Evolutionary conservation across 2,888 invertebrate species (phyloP), one percentile per base, ranked within the genome.

Genomic region (Automeris io): DNA sequence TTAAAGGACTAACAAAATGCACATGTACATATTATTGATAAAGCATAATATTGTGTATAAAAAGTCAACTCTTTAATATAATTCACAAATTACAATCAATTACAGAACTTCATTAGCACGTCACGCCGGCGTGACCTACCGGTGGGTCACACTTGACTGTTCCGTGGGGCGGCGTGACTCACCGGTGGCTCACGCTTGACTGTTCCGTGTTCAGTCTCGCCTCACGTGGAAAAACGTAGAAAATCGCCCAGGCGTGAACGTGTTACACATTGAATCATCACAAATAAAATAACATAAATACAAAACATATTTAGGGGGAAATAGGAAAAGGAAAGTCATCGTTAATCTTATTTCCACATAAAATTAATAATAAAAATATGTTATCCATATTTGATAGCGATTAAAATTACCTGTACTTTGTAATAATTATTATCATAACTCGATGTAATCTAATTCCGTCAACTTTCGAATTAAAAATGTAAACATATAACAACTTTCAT

Each of bases 351-450:
- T 57, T 57, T 67, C 57, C 59, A 67, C 68, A 73, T 61, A 75
- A 70, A 78, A 72, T 70, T 45, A 54, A 37, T 12, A 48, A 73
- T 74, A 71, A 79, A 74, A 73, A 78, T 52, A 66, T 69, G 69
- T 75, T 73, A 76, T 68, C 72, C 50, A 67, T 72, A 70, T 67
- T 57, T 69, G 61, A 29, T 29, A 29, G 13, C 16, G 29, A 70
- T 76, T 73, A 81, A 71, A 75, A 74, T 74, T 74, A 78, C 70
- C 71, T 81, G 83, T 81, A 82, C 78, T 82, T 81, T 68, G 59
- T 65, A 57, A 68, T 43, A n/a, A 29, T 74, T 78, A 81, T 81
- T 81, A 83, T 82, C 74, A 63, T 70, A 73, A 68, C 65, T 83
- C 82, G 82, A 83, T 83, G 82, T 80, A 75, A 68, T 61, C 73